Conservation (phyloP, 2,113 vertebrate genomes). For the Mirza zaza region DNA sequence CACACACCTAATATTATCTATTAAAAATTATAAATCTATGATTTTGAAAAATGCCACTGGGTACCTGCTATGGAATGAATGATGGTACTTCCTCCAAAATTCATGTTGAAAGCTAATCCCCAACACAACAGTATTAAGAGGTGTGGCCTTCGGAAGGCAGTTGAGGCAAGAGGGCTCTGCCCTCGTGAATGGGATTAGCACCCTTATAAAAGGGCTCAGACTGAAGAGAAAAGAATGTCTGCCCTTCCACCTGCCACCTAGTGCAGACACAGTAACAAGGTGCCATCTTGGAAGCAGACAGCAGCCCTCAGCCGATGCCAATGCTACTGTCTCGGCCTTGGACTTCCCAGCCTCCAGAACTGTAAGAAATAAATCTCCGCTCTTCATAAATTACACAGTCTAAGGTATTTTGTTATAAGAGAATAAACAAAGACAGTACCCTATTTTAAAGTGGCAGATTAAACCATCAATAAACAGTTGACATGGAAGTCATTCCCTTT, state of each 20-base stretch:
- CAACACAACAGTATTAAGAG: neutral
- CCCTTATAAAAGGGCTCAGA: too few species aligned
- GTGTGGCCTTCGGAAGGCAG: neutral
- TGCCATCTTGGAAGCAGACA: neutral
- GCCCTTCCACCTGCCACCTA: neutral
- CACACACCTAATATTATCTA: neutral
- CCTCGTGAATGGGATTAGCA: neutral
- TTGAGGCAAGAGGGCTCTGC: too few species aligned
- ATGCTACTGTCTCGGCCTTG: neutral
- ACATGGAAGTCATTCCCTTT: neutral
- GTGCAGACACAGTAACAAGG: neutral
- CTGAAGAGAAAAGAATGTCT: too few species aligned
- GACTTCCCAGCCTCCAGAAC: neutral
- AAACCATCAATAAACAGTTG: neutral
- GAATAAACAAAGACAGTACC: neutral
- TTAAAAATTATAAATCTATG: neutral
- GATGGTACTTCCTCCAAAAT: neutral
- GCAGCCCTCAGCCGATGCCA: neutral
- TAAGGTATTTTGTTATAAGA: neutral
- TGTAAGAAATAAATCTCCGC: neutral
- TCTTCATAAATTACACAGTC: neutral
- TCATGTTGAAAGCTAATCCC: neutral
- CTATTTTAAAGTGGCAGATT: neutral
- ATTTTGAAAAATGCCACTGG: neutral
- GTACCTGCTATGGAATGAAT: neutral